phyloP scores from a whole-genome alignment of 2,888 invertebrate species.

The Chymomyza caudatula region DNA sequence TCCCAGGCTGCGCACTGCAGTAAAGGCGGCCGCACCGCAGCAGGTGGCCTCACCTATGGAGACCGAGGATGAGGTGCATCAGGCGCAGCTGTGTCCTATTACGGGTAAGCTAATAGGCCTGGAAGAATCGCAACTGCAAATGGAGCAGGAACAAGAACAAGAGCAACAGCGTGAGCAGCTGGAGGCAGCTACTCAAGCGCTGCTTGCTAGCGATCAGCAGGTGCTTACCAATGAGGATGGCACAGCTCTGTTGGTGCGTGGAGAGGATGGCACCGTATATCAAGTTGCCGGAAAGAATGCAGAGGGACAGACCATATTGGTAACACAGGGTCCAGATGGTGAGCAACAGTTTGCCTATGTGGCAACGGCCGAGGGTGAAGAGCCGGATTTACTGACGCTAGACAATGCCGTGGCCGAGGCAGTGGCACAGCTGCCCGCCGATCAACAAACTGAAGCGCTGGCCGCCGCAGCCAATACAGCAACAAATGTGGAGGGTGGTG shows the following conservation, averaged over 20 bases:
- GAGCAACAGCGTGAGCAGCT: constrained; percentile 68
- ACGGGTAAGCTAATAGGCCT: constrained; percentile 81
- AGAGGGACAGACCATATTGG: constrained; percentile 86
- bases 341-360: constrained; percentile 86
- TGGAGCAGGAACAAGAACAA: constrained; percentile 67
- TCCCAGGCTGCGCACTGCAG: constrained; percentile 65
- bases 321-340: constrained; percentile 86
- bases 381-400: constrained; percentile 79
- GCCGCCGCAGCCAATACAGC: constrained; percentile 49
- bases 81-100: constrained; percentile 83
- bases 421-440: constrained; percentile 74
- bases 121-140: constrained; percentile 79
- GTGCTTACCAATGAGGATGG: constrained; percentile 80
- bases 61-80: constrained; percentile 62
- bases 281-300: constrained; percentile 89
- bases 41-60: constrained; percentile 24
- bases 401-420: constrained; percentile 78
- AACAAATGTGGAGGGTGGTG: constrained; percentile 38
- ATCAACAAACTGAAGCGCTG: constrained; percentile 70
- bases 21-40: background rate
- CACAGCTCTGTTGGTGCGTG: constrained; percentile 87
- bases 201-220: constrained; percentile 75
- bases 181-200: constrained; percentile 67
- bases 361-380: constrained; percentile 81
- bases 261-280: constrained; percentile 85